These are phyloP conservation scores for Poeciliopsis turneri DNA, from an alignment of 2,797 vertebrate genomes.

Conservation along the genomic window DNA sequence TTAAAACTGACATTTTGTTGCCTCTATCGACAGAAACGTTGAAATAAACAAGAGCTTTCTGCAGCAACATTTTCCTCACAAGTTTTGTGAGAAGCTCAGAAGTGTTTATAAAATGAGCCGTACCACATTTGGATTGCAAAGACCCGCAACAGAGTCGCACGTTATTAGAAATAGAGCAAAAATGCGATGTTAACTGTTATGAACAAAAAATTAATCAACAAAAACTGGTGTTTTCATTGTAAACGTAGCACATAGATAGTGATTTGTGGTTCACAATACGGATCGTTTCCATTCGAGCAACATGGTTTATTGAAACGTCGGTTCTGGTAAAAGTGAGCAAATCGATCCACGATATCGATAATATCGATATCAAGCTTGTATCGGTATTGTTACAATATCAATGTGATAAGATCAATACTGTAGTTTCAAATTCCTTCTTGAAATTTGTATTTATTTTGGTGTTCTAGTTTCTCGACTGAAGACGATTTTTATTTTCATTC, in stretches of 20 bases:
- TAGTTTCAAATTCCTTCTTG: too few relatives aligned
- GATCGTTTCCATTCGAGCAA: neutral
- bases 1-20: neutral
- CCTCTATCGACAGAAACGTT: neutral
- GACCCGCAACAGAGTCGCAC: neutral
- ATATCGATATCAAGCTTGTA: too few relatives aligned
- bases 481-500: too few relatives aligned
- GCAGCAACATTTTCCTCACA: too few relatives aligned
- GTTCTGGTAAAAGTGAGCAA: too few relatives aligned
- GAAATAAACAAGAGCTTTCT: neutral
- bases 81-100: neutral
- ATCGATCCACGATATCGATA: too few relatives aligned
- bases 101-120: neutral
- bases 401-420: too few relatives aligned
- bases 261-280: neutral
- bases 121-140: neutral
- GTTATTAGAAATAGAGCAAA: neutral
- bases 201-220: neutral
- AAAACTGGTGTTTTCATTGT: neutral
- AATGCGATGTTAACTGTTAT: neutral
- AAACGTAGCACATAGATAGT: neutral
- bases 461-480: too few relatives aligned
- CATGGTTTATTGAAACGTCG: neutral
- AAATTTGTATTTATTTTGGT: too few relatives aligned
- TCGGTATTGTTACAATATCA: too few relatives aligned